Conservation (phyloP, 2,113 vertebrate species). For the Rhabdomys dilectus region DNA sequence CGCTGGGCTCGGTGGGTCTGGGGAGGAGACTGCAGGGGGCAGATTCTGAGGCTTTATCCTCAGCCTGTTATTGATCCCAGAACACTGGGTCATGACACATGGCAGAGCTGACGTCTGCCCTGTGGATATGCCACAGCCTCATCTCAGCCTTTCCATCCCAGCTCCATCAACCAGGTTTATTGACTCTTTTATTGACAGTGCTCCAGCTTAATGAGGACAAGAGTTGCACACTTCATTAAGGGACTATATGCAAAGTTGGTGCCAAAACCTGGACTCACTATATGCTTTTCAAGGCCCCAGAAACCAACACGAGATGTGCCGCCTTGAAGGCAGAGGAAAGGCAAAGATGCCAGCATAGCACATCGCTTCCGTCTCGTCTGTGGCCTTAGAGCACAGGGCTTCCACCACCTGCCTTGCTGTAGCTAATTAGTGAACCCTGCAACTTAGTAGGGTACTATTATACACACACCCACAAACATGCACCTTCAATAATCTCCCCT, state of each 20-base stretch:
- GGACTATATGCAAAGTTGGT: neutral
- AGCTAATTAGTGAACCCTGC: conserved; percentile 13
- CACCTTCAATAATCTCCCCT: neutral
- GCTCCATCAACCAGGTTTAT: conserved; percentile 87
- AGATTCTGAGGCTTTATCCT: conserved; percentile 76
- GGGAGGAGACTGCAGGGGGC: conserved; percentile 62
- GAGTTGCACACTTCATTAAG: conserved; percentile 87
- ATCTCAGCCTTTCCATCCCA: conserved; percentile 82
- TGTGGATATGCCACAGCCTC: conserved; percentile 74
- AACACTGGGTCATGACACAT: conserved; percentile 77
- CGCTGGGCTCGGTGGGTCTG: neutral
- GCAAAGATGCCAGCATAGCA: neutral
- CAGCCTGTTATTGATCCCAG: conserved; percentile 84
- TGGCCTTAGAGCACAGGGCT: neutral
- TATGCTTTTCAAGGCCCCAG: neutral
- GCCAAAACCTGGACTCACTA: conserved; percentile 4
- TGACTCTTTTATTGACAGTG: conserved; percentile 89
- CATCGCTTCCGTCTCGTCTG: neutral
- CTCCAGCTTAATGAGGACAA: conserved; percentile 87
- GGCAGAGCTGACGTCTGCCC: conserved; percentile 83
- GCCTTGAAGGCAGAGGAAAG: neutral
- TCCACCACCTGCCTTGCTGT: neutral
- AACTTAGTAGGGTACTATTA: neutral
- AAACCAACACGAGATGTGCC: neutral
- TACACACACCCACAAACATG: neutral